These are phyloP conservation scores for Pedetes capensis DNA, from an alignment of 2,113 vertebrate species.

Conservation along the genomic window DNA sequence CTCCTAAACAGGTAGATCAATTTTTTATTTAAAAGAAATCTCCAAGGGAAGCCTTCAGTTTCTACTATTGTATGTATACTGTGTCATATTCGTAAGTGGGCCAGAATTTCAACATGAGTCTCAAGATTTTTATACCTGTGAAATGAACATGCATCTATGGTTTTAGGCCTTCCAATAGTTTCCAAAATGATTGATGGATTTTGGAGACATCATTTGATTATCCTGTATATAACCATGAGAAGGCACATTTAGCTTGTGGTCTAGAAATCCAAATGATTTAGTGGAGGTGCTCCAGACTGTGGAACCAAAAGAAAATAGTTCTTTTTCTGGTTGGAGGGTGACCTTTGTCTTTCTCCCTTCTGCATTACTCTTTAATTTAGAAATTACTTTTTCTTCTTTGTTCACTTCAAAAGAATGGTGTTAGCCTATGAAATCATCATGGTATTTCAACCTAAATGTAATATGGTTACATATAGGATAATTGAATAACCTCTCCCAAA, in stretches of 20 bases:
- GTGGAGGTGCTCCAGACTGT: conserved; percentile 43
- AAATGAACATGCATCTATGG: conserved; percentile 21
- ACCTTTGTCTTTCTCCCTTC: conserved; percentile 47
- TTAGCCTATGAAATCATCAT: background rate
- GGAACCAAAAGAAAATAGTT: conserved; percentile 54
- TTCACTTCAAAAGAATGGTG: conserved; percentile 11
- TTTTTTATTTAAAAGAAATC: background rate
- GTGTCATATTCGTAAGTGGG: conserved; percentile 3
- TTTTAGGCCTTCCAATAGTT: conserved; percentile 24
- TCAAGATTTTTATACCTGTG: conserved; percentile 20
- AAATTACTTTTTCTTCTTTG: background rate
- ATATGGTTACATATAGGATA: background rate
- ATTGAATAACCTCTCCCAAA: background rate
- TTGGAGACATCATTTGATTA: conserved; percentile 50
- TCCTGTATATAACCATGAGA: background rate
- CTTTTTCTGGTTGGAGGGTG: conserved; percentile 33
- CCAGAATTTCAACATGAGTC: conserved; percentile 8
- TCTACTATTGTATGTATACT: background rate
- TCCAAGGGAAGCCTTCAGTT: background rate
- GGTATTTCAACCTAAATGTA: background rate
- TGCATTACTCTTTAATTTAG: conserved; percentile 40
- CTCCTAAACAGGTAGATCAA: background rate
- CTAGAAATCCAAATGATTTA: conserved; percentile 64
- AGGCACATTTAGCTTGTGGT: conserved; percentile 30
- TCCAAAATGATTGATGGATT: conserved; percentile 61